Evolutionary conservation across 2,797 vertebrate species (phyloP).

Genomic region (Poecile montanus): DNA sequence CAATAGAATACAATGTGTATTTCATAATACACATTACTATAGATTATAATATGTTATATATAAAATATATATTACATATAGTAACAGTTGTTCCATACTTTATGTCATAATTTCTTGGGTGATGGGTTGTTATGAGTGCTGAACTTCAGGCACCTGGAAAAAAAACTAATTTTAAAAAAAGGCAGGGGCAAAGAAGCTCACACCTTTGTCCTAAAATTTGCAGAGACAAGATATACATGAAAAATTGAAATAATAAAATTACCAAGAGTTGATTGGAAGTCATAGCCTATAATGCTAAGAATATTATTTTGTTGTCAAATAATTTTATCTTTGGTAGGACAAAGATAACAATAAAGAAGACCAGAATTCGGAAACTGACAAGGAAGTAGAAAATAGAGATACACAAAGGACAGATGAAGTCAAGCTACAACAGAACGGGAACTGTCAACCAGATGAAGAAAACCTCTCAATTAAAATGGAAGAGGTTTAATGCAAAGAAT

Average conservation of each 20-base stretch:
- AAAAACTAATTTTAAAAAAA: background rate
- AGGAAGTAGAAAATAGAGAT: constrained; percentile 75
- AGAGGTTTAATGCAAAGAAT: constrained; percentile 59
- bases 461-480: constrained; percentile 73
- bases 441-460: constrained; percentile 82
- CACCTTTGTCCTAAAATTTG: background rate
- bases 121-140: accelerated
- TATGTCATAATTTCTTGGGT: background rate
- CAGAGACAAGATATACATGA: background rate
- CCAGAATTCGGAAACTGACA: constrained; percentile 71
- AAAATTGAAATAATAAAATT: background rate
- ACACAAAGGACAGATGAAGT: constrained; percentile 75
- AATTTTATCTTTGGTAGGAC: constrained; percentile 67
- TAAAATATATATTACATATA: too few species aligned
- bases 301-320: background rate
- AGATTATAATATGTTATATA: too few species aligned
- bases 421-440: constrained; percentile 86
- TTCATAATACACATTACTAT: too few species aligned
- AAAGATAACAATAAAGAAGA: constrained; percentile 77
- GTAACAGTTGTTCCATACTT: background rate
- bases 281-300: background rate
- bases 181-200: accelerated
- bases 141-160: background rate
- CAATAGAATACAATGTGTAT: too few species aligned
- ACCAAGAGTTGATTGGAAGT: background rate